Evolutionary conservation across 2,797 vertebrate genomes (phyloP).

Genomic region (Vireo griseus): DNA sequence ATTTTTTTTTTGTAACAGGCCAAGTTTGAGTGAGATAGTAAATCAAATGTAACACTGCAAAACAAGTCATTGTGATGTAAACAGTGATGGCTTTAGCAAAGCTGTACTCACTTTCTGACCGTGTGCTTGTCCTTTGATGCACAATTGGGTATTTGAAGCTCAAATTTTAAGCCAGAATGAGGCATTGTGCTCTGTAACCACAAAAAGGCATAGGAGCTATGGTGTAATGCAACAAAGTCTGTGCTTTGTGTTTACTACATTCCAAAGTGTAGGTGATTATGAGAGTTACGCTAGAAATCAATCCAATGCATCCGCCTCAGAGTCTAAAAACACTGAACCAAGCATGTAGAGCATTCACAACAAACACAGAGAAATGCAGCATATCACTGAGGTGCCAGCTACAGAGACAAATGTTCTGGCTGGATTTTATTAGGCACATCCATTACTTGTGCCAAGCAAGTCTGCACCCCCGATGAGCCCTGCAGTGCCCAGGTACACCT

Average conservation of each 20-base stretch:
- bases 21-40: background rate
- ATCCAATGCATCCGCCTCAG: background rate
- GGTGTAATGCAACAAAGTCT: fast-evolving
- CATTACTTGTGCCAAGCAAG: background rate
- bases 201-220: fast-evolving
- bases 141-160: background rate
- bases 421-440: background rate
- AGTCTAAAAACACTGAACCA: background rate
- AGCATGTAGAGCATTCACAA: background rate
- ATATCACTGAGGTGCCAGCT: fast-evolving
- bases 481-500: background rate
- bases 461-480: background rate
- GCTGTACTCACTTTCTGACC: background rate
- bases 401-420: background rate
- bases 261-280: background rate
- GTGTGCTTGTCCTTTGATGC: background rate
- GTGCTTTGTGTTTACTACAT: background rate
- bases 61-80: fast-evolving
- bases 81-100: background rate
- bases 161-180: background rate
- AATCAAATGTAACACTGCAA: background rate
- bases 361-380: background rate
- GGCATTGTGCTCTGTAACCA: fast-evolving
- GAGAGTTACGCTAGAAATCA: background rate
- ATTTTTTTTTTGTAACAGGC: background rate